Percentiles rank a stretch among this genome's conserved stretches.
These are phyloP conservation scores for Poeciliopsis turneri DNA, from an alignment of 2,797 vertebrate species.

Conservation along the genomic window DNA sequence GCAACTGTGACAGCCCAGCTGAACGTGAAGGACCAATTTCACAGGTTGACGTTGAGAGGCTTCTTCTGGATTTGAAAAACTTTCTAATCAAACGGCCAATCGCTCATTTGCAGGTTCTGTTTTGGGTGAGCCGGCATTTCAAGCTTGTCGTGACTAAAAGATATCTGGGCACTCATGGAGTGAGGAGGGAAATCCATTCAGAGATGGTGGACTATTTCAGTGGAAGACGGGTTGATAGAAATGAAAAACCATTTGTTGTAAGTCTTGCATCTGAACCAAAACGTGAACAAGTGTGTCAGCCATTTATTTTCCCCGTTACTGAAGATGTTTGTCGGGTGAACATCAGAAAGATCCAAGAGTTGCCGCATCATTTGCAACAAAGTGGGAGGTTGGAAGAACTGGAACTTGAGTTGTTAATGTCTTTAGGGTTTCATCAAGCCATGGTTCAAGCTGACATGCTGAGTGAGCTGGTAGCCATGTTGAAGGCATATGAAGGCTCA, in stretches of 20 bases:
- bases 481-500: constrained; percentile 51
- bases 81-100: constrained; percentile 71
- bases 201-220: constrained; percentile 79
- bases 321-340: constrained; percentile 48
- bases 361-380: constrained; percentile 79
- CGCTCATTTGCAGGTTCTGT: constrained; percentile 66
- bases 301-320: constrained; percentile 63
- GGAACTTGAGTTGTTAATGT: constrained; percentile 67
- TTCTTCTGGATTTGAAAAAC: constrained; percentile 77
- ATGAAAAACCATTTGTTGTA: constrained; percentile 55
- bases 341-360: constrained; percentile 75
- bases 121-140: constrained; percentile 83
- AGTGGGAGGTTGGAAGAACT: constrained; percentile 69
- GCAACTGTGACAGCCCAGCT: constrained; percentile 57
- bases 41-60: constrained; percentile 74
- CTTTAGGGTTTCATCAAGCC: constrained; percentile 74
- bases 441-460: constrained; percentile 74
- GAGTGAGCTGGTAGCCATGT: constrained; percentile 68
- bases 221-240: constrained; percentile 62
- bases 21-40: constrained; percentile 22
- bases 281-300: constrained; percentile 62
- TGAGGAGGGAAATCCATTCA: constrained; percentile 62
- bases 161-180: constrained; percentile 65
- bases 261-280: constrained; percentile 15
- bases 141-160: constrained; percentile 70